Base-by-base conservation (phyloP, 1,140 invertebrate species). In the Meteorus sp. region DNA sequence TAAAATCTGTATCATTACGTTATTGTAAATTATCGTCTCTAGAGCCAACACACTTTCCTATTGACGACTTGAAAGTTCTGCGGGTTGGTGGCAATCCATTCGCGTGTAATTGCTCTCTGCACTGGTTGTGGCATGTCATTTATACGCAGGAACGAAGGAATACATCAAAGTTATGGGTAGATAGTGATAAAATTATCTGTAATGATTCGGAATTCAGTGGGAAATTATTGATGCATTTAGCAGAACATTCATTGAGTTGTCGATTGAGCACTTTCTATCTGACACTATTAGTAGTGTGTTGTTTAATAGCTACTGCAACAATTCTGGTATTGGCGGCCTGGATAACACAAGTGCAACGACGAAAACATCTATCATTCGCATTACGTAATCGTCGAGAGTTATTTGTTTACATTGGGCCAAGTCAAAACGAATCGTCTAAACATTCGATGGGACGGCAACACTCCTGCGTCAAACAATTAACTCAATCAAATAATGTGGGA, bases 71-170 rank as follows among this genome's bases (percentile, higher is more conserved):
- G 57, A 81, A 84, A 65, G 84, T 83, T 51, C 78, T 93, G 1
- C 84, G 85, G 61, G 81, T 94, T 19, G 87, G 88, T 22, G 90
- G 90, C 11, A 94, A 94, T 80, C 92, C 91, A 1, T 83, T 94
- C 43, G 82, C 88, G 51, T 95, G 93, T 76, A 94, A 94, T 77
- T 95, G 93, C 68, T 92, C 91, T 13, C 74, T 94, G 47, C 81
- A 89, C 37, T 95, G 92, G 92, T 78, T 95, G 2, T 93, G 90
- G 90, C 86, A 88, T 64, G 78, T 92, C 19, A 82, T 85, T 23
- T 82, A 83, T 3, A 61, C 72, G 1, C 74, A 77, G 56, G 74
- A 78, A 27, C 60, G 64, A 0, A 64, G 74, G 7, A 78, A 74
- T 63, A 68, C 67, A 52, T 74, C 70, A 2, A 63, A 69, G 8